Evolutionary conservation across 2,797 vertebrate species (phyloP).

Genomic region (Lagorchestes hirsutus): DNA sequence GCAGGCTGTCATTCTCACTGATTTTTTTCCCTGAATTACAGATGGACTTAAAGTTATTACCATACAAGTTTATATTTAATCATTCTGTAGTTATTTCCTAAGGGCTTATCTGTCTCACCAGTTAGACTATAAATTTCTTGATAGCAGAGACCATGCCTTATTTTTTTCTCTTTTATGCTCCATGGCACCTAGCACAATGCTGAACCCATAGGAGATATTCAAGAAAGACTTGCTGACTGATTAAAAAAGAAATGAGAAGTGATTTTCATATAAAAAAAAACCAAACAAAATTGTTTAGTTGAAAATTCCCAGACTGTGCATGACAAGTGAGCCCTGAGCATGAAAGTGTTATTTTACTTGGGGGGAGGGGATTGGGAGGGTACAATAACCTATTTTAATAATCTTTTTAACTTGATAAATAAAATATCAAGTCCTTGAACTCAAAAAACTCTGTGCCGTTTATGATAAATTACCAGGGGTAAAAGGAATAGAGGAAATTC

Average conservation of each 20-base stretch:
- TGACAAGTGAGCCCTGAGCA: not conserved
- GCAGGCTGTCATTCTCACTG: not conserved
- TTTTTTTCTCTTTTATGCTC: not conserved
- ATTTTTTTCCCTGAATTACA: not conserved
- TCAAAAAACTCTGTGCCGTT: not conserved
- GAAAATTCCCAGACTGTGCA: not conserved
- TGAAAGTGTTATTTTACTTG: not conserved
- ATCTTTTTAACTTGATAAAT: not conserved
- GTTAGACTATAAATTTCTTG: not conserved
- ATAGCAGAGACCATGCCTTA: not conserved
- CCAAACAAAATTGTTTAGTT: not conserved
- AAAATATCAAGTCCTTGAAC: conserved; percentile 6
- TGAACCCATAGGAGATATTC: not conserved
- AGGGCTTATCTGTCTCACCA: not conserved
- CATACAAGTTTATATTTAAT: not conserved
- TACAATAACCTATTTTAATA: not conserved
- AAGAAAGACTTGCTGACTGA: not conserved
- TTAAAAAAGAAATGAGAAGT: not conserved
- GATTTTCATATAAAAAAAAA: not conserved
- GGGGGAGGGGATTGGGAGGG: no score
- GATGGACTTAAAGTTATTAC: not conserved
- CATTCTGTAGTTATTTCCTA: not conserved
- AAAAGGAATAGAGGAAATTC: conserved; percentile 3
- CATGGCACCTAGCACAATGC: not conserved
- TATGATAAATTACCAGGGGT: not conserved